Base-by-base conservation (phyloP, 92 coral and sea anemone genomes). In the Parazoanthus atlanticus region DNA sequence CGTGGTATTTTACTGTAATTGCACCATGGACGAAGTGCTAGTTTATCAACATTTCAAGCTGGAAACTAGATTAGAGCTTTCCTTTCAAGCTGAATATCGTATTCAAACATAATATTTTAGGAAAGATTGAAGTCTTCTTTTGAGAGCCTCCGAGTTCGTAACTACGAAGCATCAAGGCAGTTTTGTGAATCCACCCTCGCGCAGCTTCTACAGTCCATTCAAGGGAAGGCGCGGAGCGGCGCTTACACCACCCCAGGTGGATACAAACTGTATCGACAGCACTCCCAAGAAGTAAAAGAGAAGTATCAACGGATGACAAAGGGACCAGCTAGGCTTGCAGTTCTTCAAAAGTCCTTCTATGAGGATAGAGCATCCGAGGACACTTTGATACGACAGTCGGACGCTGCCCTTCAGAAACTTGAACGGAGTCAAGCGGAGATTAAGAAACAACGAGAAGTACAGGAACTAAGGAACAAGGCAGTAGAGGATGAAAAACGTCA, bases 301-400 rank as follows among this genome's bases (percentile, higher is more conserved):
- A 16, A 32, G 46, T 74, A 74, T 74, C 78, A 74, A 32, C 28
- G n/a, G 43, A 32, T 19, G 26, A 46, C 41, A 31, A 74, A 74
- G 40, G 78, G 78, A 3, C 78, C 78, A 7, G 78, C 78, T 13
- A 74, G 29, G 25, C 28, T 33, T 1, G 25, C 40, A 7, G 40
- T 74, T 74, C 78, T 74, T 33, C 78, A 74, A 9, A 33, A 74
- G 78, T 31, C 21, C 8, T 74, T 74, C 41, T 74, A 74, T 25
- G 78, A 74, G 15, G 46, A 74, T 19, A 74, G 46, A 74, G 43
- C 78, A 74, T 29, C 78, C 7, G 78, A 74, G 40, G 78, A 74
- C 29, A 38, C 78, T 74, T 31, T 74, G 78, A 74, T 74, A 31
- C 46, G 43, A 34, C 78, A 74, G 46, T 31, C 78, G 7, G 78